Conservation (phyloP, 2,113 vertebrate genomes). For the Protomyctophum bolini region DNA sequence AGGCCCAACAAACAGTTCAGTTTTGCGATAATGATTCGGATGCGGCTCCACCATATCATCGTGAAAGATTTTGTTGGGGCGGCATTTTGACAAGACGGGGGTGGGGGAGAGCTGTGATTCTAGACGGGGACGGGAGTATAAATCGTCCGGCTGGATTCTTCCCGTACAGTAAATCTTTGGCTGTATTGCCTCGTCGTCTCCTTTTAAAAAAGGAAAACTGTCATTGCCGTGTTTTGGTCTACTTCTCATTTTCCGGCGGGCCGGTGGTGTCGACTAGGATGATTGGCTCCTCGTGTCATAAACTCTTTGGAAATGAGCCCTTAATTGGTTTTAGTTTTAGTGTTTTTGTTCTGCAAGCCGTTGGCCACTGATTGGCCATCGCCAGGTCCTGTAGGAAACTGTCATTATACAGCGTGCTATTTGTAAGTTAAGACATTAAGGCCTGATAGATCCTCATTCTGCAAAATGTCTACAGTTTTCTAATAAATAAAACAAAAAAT, state of each 20-base stretch:
- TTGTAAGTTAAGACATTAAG: neutral
- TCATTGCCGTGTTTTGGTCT: conserved; percentile 35
- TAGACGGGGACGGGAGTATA: conserved; percentile 26
- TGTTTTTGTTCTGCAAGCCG: neutral
- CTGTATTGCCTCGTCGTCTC: conserved; percentile 6
- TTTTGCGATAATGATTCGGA: conserved; percentile 25
- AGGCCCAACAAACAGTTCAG: conserved; percentile 55
- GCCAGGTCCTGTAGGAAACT: conserved; percentile 27
- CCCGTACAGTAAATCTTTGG: conserved; percentile 43
- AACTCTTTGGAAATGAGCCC: conserved; percentile 11
- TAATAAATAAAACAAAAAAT: too few species aligned
- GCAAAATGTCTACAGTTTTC: too few species aligned
- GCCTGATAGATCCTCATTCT: too few species aligned
- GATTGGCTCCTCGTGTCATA: conserved; percentile 35
- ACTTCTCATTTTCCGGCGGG: conserved; percentile 34
- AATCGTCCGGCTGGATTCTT: conserved; percentile 17
- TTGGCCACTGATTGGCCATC: conserved; percentile 8
- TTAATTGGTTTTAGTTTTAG: conserved; percentile 45
- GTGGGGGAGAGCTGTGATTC: conserved; percentile 46
- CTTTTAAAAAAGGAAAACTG: conserved; percentile 8
- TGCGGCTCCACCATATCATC: conserved; percentile 20
- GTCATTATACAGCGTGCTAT: conserved; percentile 13
- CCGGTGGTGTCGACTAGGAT: conserved; percentile 5
- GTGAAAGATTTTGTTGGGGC: conserved; percentile 35
- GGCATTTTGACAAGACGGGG: conserved; percentile 43